Base-by-base conservation (phyloP, 1,140 invertebrate genomes). In the Sitobion miscanthi region DNA sequence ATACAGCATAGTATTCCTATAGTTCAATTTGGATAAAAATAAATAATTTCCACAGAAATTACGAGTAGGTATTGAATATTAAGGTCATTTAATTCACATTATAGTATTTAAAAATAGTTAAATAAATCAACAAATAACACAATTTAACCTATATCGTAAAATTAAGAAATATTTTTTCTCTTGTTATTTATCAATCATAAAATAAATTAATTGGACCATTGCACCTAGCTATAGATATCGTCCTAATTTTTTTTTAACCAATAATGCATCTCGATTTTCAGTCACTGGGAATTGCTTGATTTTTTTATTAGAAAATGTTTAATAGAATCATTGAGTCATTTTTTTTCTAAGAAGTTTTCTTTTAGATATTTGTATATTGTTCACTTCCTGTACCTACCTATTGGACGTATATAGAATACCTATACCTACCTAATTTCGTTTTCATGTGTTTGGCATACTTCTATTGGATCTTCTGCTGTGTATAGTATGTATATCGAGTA, bases 181-280 rank as follows among this genome's bases (percentile, higher is more conserved):
- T 90, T 30, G n/a, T 42, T 90, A 69, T 69, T 90, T 90, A 52
- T 69, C n/a, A 49, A 91, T 49, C 5, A 49, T 91, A 91, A 57
- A 82, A 52, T 35, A 91, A 91, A 83, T 83, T 82, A n/a, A 91
- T 83, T 83, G 90, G 25, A 82, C n/a, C 90, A 83, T 82, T 35
- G 77, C 90, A 49, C n/a, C 35, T 49, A 49, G 3, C 20, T 82
- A 30, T 42, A 77, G 30, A 14, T 35, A 69, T 91, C 47, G 90
- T n/a, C 45, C 90, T 91, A 47, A 45, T 45, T 90, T 49, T 54
- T 89, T 88, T 52, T 30, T 5, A 90, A n/a, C 25, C 35, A 2
- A 90, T 57, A 89, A 52, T 90, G 38, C 21, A 57, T 62, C 11
- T 57, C 8, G 21, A 42, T 62, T 62, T 54, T 38, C 23, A 62